phyloP scores from a whole-genome alignment of 37 sponge, comb jelly and placozoan species.

The Oopsacas minuta region DNA sequence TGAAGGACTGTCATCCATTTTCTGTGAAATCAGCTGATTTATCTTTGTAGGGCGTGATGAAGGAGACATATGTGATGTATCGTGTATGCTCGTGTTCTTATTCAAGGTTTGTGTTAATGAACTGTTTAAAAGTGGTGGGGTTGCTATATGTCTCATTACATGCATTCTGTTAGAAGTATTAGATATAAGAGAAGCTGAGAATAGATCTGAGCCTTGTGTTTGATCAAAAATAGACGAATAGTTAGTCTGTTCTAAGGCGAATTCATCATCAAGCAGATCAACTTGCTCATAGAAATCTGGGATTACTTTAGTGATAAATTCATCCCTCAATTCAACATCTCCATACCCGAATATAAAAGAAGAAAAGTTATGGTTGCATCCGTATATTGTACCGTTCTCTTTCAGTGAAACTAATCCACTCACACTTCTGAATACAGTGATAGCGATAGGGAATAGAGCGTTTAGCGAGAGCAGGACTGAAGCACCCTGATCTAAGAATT shows the following conservation, averaged over 20 bases:
- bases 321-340: constrained; percentile 42
- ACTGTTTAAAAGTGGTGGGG: background rate
- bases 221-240: background rate
- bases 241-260: background rate
- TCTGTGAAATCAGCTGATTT: background rate
- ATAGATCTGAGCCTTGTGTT: background rate
- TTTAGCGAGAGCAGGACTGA: background rate
- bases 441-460: background rate
- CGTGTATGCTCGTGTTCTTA: background rate
- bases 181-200: background rate
- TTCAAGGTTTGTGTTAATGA: background rate
- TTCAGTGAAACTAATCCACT: constrained; percentile 73
- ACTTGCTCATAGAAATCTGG: constrained; percentile 51
- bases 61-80: background rate
- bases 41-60: background rate
- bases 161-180: background rate
- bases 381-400: constrained; percentile 57
- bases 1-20: background rate
- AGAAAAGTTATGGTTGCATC: constrained; percentile 69
- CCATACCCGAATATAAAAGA: constrained; percentile 65
- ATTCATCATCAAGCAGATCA: constrained; percentile 32
- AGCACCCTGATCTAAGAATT: background rate
- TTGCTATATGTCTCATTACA: background rate
- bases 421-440: constrained; percentile 23
- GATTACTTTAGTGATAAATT: constrained; percentile 43